Evolutionary conservation across 2,797 vertebrate genomes (phyloP), one percentile per base, ranked within the genome.

Genomic region (Phoeniculus purpureus): DNA sequence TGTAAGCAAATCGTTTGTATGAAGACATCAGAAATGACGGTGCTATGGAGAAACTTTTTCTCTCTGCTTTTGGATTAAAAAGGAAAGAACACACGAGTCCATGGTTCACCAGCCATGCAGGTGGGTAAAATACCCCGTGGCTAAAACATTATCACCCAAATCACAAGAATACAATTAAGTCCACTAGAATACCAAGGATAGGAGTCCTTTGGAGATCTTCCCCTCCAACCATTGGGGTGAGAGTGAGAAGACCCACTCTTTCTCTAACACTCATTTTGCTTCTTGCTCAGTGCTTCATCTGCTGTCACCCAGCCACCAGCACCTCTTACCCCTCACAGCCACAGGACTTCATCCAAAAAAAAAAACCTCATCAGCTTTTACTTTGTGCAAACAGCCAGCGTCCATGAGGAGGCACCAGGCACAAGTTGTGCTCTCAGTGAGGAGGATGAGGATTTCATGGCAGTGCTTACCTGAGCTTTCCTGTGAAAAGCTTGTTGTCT

Each of bases 341-440:
- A 5, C 23, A 55, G 25, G 56, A 25, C 21, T 31, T 62, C 2
- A 1, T 47, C 65, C 58, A 60, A 2, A 22, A 61, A 58, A 56
- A 37, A 37, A 37, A 37, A 10, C 2, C 20, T 40, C 8, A 1
- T 2, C 2, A 4, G 7, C 19, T 71, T 67, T 31, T 21, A 7
- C 0, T 1, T 6, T 14, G 50, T 56, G 31, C 26, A 12, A 9
- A 16, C 23, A 40, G 32, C 4, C 0, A 1, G 4, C 13, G 59
- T 50, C 34, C 1, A 1, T 34, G 47, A 31, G 65, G 51, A 81
- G 56, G 29, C 26, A 73, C 12, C 31, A 23, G 81, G 23, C 6
- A 1, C 1, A 10, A 1, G 1, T 6, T 5, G 1, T 0, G 2
- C 26, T 56, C 25, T 21, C 12, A 2, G 34, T 1, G 16, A 77